A percentile compares a stretch with the other conserved stretches of the same genome.
These are phyloP conservation scores for Tragelaphus oryx DNA, from an alignment of 2,797 vertebrate species.

Conservation along the genomic window DNA sequence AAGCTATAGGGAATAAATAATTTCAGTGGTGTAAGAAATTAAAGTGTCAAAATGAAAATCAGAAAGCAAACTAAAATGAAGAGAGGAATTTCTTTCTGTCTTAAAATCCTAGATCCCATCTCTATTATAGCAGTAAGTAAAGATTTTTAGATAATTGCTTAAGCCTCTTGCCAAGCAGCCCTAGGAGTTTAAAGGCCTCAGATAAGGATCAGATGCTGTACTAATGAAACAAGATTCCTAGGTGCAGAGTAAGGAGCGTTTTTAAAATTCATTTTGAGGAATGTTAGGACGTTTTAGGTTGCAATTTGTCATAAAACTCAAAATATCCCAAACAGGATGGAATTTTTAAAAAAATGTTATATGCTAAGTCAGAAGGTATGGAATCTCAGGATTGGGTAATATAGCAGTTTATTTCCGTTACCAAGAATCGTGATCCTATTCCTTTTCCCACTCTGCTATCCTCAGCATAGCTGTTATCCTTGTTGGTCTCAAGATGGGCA, in stretches of 20 bases:
- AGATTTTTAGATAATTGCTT: background rate
- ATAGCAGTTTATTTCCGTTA: background rate
- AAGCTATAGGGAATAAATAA: background rate
- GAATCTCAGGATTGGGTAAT: background rate
- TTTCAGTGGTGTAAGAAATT: background rate
- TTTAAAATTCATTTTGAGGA: slow-evolving; percentile 3
- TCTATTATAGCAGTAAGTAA: background rate
- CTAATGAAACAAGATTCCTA: background rate
- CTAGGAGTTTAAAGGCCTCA: background rate
- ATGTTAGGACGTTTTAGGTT: background rate
- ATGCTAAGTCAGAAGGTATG: background rate
- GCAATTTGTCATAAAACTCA: background rate
- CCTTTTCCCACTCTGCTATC: background rate
- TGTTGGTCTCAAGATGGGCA: background rate
- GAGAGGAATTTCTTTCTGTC: background rate
- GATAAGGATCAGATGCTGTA: background rate
- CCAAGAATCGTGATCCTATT: background rate
- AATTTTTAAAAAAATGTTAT: background rate
- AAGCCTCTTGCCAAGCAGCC: background rate
- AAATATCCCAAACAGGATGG: background rate
- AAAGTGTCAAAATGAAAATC: slow-evolving; percentile 22
- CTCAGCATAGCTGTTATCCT: background rate
- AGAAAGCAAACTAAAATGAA: background rate
- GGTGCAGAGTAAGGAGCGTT: background rate
- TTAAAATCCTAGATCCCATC: background rate